Conservation (phyloP, 2,113 vertebrate genomes). For the Eulemur rufifrons region DNA sequence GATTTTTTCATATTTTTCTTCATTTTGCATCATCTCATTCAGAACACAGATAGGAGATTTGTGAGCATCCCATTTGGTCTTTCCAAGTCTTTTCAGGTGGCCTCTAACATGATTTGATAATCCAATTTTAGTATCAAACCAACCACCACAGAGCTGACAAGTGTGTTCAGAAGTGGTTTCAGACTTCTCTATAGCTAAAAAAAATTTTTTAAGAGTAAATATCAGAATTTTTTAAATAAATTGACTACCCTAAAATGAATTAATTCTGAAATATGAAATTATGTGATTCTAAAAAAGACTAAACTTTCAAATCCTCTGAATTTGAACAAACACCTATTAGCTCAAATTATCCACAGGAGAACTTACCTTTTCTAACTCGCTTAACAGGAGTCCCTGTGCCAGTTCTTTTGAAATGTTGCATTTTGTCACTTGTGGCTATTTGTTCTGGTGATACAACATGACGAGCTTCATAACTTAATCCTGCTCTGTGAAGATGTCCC, state of each 20-base stretch:
- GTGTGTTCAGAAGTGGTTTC: conserved; percentile 91
- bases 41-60: conserved; percentile 94
- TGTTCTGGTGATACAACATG: conserved; percentile 95
- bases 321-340: conserved; percentile 6
- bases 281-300: conserved; percentile 48
- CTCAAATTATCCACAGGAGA: conserved; percentile 17
- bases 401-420: conserved; percentile 92
- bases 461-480: conserved; percentile 94
- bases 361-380: conserved; percentile 92
- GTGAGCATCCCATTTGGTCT: conserved; percentile 90
- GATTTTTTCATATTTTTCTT: conserved; percentile 91
- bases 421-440: conserved; percentile 93
- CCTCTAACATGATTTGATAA: conserved; percentile 96
- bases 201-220: conserved; percentile 75
- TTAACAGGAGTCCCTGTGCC: conserved; percentile 87
- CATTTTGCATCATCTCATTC: conserved; percentile 93
- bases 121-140: conserved; percentile 96
- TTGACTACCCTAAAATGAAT: conserved; percentile 46
- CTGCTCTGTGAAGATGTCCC: conserved; percentile 94
- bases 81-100: conserved; percentile 94
- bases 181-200: conserved; percentile 91
- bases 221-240: conserved; percentile 66
- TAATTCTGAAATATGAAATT: conserved; percentile 53
- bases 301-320: conserved; percentile 41
- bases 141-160: conserved; percentile 93